These are phyloP conservation scores for Macaria notata DNA, from an alignment of 2,888 invertebrate species.

Conservation along the genomic window DNA sequence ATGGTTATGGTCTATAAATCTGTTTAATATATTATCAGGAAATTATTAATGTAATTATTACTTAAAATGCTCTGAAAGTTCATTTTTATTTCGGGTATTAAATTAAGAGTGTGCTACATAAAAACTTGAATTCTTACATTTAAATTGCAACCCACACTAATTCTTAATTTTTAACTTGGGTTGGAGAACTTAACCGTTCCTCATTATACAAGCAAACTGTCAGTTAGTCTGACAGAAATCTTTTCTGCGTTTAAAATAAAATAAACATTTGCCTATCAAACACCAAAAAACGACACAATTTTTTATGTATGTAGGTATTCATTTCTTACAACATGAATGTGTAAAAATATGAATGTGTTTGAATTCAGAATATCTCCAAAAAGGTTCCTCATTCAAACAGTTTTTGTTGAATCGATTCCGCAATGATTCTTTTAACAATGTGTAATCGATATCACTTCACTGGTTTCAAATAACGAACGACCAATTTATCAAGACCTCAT, in stretches of 20 bases:
- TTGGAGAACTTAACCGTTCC: too few species aligned
- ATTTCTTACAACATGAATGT: not conserved
- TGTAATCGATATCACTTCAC: slow-evolving; percentile 72
- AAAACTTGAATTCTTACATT: too few species aligned
- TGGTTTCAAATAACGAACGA: slow-evolving; percentile 58
- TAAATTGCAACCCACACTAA: too few species aligned
- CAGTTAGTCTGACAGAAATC: not conserved
- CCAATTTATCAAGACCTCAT: slow-evolving; percentile 36
- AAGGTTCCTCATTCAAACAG: slow-evolving; percentile 51
- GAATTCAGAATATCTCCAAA: slow-evolving; percentile 40
- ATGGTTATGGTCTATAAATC: too few species aligned
- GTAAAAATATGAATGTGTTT: slow-evolving; percentile 6
- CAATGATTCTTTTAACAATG: slow-evolving; percentile 55
- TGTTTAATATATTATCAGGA: too few species aligned
- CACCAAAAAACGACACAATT: not conserved
- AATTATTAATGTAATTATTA: too few species aligned
- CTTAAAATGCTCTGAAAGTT: too few species aligned
- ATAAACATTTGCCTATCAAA: slow-evolving; percentile 1
- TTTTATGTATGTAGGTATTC: not conserved
- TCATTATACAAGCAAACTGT: not conserved
- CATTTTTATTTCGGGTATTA: too few species aligned
- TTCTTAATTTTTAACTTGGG: too few species aligned
- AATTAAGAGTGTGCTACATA: too few species aligned
- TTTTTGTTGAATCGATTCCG: slow-evolving; percentile 52
- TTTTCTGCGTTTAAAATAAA: not conserved